Evolutionary conservation across 2,797 vertebrate genomes (phyloP).

Genomic region (Hozukius guyotensis): DNA sequence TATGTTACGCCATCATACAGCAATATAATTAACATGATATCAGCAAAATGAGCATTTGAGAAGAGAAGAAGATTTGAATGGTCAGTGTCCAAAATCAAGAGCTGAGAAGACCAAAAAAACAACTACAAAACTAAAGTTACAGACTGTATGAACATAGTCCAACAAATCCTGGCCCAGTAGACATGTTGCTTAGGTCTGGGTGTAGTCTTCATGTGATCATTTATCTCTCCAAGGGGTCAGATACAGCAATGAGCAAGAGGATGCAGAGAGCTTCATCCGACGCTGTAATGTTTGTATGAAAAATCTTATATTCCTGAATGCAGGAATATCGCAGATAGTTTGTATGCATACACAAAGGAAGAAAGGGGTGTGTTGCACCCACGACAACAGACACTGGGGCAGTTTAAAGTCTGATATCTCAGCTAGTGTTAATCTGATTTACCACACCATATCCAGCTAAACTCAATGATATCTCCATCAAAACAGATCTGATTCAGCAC

Average conservation of each 20-base stretch:
- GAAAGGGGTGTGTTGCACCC: background rate
- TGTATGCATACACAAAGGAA: conserved; percentile 8
- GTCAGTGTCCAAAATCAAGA: background rate
- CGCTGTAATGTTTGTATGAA: conserved; percentile 5
- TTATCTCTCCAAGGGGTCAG: conserved; percentile 6
- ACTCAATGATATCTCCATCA: conserved; percentile 49
- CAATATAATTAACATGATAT: background rate
- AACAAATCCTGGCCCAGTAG: background rate
- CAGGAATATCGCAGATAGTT: no score
- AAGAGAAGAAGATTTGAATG: background rate
- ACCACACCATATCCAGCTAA: conserved; percentile 43
- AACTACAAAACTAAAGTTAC: background rate
- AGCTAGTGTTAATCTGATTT: conserved; percentile 42
- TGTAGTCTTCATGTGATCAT: conserved; percentile 5
- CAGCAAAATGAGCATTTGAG: background rate
- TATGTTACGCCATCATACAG: background rate
- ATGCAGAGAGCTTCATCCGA: conserved; percentile 23
- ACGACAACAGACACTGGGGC: conserved; percentile 25
- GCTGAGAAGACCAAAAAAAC: background rate
- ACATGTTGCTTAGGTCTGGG: background rate
- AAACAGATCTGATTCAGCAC: conserved; percentile 46
- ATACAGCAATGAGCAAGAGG: conserved; percentile 5
- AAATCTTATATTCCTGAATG: conserved; percentile 7
- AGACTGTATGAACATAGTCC: background rate
- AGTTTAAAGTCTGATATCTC: conserved; percentile 42